A percentile compares a stretch with the other conserved stretches of the same genome.
These are phyloP conservation scores for Eptesicus fuscus DNA, from an alignment of 2,113 vertebrate genomes.

Conservation along the genomic window DNA sequence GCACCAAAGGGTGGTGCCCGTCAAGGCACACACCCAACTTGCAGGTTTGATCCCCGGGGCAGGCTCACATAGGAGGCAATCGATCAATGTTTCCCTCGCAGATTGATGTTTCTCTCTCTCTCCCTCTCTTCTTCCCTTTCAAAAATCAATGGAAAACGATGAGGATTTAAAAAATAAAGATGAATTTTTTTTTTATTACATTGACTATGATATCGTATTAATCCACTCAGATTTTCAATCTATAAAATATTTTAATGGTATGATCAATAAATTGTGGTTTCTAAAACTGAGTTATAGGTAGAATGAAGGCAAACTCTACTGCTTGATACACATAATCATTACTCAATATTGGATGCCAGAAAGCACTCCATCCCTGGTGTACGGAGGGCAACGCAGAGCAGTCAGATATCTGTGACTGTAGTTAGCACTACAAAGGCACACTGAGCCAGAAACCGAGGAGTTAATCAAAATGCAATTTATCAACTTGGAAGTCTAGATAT, in stretches of 20 bases:
- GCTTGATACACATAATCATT: not conserved
- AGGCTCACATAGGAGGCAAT: not conserved
- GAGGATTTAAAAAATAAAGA: not conserved
- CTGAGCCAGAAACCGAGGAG: not conserved
- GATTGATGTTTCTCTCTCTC: not conserved
- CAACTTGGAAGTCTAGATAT: not conserved
- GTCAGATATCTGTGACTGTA: not conserved
- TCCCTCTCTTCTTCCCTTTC: not conserved
- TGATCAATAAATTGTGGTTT: not conserved
- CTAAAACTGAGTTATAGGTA: not conserved
- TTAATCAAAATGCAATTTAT: not conserved
- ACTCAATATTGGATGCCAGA: not conserved
- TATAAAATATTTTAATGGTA: not conserved
- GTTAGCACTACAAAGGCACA: not conserved
- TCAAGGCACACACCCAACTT: not conserved
- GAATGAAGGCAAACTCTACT: not conserved
- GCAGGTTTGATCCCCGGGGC: not conserved
- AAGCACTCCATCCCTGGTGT: rapidly evolving
- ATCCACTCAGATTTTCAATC: not conserved
- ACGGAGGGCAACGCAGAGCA: rapidly evolving
- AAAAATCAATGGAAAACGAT: not conserved
- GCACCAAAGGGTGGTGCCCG: not conserved
- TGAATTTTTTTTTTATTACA: not conserved
- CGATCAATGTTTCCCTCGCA: not conserved
- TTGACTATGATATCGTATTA: not conserved